Conservation (phyloP, 2,888 invertebrate species). For the Metellina segmentata region DNA sequence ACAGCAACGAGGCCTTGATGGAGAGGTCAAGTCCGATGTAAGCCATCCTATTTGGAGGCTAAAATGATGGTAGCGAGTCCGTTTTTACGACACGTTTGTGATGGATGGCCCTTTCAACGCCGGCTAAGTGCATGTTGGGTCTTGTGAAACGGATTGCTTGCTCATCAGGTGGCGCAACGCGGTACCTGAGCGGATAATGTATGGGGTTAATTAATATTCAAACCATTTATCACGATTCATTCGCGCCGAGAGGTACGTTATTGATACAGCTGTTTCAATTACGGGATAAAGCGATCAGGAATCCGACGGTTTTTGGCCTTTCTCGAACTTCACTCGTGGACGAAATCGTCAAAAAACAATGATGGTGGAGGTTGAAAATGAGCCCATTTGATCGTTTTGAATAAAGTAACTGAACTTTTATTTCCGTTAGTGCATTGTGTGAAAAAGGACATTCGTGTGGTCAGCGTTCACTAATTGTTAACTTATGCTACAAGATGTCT, state of each 20-base stretch:
- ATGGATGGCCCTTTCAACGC: slow-evolving; percentile 30
- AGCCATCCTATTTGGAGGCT: slow-evolving; percentile 37
- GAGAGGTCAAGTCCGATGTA: slow-evolving; percentile 31
- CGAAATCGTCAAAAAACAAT: too few relatives aligned
- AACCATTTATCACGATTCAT: slow-evolving; percentile 39
- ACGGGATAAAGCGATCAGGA: too few relatives aligned
- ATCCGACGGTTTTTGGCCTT: too few relatives aligned
- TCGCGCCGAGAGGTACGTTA: not conserved
- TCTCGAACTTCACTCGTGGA: too few relatives aligned
- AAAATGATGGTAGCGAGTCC: slow-evolving; percentile 15
- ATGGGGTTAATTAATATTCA: slow-evolving; percentile 53
- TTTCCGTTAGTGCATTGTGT: too few relatives aligned
- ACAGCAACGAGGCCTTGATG: slow-evolving; percentile 57
- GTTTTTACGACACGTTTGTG: slow-evolving; percentile 34
- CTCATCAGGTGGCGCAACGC: slow-evolving; percentile 6
- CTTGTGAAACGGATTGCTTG: slow-evolving; percentile 9
- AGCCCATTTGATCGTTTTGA: too few relatives aligned
- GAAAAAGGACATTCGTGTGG: too few relatives aligned
- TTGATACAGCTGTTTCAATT: not conserved
- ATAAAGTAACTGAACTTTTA: too few relatives aligned
- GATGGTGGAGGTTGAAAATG: too few relatives aligned
- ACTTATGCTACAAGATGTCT: too few relatives aligned
- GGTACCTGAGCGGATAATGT: not conserved
- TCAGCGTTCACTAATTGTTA: too few relatives aligned
- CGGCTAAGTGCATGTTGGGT: slow-evolving; percentile 26